Conservation (phyloP, 2,113 vertebrate genomes). For the Epinephelus moara region DNA sequence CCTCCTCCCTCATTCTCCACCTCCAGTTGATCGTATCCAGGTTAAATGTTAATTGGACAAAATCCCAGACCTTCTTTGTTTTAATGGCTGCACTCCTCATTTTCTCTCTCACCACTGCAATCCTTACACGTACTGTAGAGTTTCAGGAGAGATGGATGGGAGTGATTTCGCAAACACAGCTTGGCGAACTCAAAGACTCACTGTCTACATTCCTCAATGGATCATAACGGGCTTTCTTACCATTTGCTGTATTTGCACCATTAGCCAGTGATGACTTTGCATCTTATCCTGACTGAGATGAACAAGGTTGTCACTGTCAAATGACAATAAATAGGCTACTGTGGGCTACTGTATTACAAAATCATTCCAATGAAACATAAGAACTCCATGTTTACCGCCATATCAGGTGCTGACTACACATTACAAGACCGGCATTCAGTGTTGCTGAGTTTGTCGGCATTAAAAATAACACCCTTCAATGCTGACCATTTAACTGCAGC, state of each 20-base stretch:
- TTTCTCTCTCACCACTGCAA: slow-evolving; percentile 13
- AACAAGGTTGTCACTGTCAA: slow-evolving; percentile 46
- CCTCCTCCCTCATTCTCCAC: slow-evolving; percentile 26
- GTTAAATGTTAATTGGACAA: slow-evolving; percentile 66
- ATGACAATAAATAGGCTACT: slow-evolving; percentile 38
- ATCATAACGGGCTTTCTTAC: slow-evolving; percentile 34
- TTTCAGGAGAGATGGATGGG: slow-evolving; percentile 47
- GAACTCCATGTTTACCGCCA: background rate
- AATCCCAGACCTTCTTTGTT: slow-evolving; percentile 48
- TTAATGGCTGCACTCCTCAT: slow-evolving; percentile 49
- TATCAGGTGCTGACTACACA: background rate
- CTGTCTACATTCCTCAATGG: slow-evolving; percentile 37
- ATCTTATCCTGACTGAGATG: slow-evolving; percentile 51
- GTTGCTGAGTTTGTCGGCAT: background rate
- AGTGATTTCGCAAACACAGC: slow-evolving; percentile 29
- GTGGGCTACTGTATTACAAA: slow-evolving; percentile 13
- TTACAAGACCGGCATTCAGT: background rate
- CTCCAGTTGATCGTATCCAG: slow-evolving; percentile 46
- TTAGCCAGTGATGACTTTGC: slow-evolving; percentile 67
- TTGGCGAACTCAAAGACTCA: slow-evolving; percentile 22
- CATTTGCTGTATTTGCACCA: slow-evolving; percentile 51
- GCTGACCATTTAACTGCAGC: slow-evolving; percentile 14
- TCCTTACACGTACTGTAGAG: slow-evolving; percentile 21
- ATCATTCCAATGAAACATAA: slow-evolving; percentile 13
- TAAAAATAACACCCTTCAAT: background rate